Evolutionary conservation across 2,113 vertebrate genomes (phyloP), one percentile per base, ranked within the genome.

Genomic region (Laterallus jamaicensis): DNA sequence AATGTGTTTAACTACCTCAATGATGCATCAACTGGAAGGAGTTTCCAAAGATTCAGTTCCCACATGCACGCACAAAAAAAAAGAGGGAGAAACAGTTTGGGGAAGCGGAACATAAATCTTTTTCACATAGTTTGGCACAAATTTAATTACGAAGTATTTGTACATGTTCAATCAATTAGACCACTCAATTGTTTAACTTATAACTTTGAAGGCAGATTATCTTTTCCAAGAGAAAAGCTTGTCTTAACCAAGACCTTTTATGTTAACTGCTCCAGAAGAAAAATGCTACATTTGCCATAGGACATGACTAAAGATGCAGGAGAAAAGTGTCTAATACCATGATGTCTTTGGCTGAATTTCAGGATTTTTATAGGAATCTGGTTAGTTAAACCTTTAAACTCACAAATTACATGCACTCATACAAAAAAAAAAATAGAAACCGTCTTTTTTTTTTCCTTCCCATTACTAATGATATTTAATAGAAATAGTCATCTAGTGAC

Each of bases 161-260:
- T 92, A 94, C 95, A 88, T 96, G 83, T 94, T 97, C 96, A 97
- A 64, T 91, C 94, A 96, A 95, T 96, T 97, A 97, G 84, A 85
- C 84, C 71, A 88, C 22, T 95, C 14, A 9, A n/a, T 92, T 93
- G 82, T 85, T 79, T 91, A 86, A 96, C 11, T 91, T 82, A 87
- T 47, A 74, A 90, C 88, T 96, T 93, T 95, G 92, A 97, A 93
- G 88, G 32, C 85, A 92, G 95, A 95, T 96, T 95, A 96, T 92
- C 68, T 94, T 82, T 93, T 84, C 54, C 26, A 77, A 81, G 52
- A 68, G 69, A 81, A 95, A 94, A 81, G 31, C 49, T 91, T 90
- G 40, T 82, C 64, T 79, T 82, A 85, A 85, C 49, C 56, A 63
- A 88, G 71, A 49, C 25, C 37, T 90, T 95, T 95, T 71, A 63